Conservation (phyloP, 92 coral and sea anemone genomes). For the Muricea muricata region DNA sequence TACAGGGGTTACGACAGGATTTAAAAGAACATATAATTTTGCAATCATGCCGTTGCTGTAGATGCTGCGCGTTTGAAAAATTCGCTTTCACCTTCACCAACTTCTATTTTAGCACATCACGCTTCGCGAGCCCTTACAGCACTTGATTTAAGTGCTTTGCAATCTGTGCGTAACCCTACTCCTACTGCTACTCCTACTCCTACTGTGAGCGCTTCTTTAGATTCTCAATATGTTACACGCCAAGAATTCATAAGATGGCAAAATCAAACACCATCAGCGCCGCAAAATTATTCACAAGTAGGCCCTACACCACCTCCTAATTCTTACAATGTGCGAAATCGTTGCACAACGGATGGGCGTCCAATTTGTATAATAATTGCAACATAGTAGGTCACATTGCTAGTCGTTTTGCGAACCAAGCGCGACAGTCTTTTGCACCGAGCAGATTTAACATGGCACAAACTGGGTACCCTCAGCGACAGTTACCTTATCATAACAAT, state of each 20-base stretch:
- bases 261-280: not conserved
- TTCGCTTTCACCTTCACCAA: not conserved
- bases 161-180: too few species aligned
- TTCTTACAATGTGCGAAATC: not conserved
- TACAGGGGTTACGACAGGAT: slow-evolving; percentile 39
- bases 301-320: not conserved
- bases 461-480: too few species aligned
- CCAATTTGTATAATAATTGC: slow-evolving; percentile 7
- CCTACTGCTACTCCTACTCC: too few species aligned
- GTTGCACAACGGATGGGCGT: not conserved
- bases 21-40: slow-evolving; percentile 7
- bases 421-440: not conserved
- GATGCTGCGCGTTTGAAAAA: slow-evolving; percentile 29
- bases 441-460: not conserved
- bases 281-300: not conserved
- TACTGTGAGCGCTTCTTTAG: not conserved
- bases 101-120: not conserved
- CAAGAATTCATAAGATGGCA: not conserved
- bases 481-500: too few species aligned
- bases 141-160: too few species aligned
- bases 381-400: not conserved
- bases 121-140: too few species aligned
- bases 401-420: not conserved
- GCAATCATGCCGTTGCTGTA: slow-evolving; percentile 3
- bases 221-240: not conserved